Conservation (phyloP, 1,140 invertebrate species). For the Drosophila auraria region DNA sequence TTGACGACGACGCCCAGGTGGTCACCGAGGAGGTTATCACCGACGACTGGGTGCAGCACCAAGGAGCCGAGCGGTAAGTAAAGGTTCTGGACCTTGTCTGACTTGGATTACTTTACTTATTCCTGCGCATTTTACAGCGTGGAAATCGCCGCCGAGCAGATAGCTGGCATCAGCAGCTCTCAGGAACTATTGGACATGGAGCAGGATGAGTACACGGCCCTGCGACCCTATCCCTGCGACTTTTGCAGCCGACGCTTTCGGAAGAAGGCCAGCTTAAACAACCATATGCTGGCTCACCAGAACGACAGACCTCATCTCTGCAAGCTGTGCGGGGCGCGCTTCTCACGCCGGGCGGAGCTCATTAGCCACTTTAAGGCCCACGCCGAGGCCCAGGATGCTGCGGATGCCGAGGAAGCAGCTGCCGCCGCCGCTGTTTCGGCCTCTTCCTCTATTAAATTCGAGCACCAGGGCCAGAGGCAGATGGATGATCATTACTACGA, state of each 20-base stretch:
- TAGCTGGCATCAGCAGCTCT: conserved; percentile 86
- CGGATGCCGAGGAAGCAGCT: conserved; percentile 85
- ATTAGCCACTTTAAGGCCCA: conserved; percentile 93
- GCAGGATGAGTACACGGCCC: conserved; percentile 92
- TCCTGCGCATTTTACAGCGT: conserved; percentile 84
- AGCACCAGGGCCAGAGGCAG: conserved; percentile 55
- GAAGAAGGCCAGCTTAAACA: conserved; percentile 93
- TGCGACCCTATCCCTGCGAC: conserved; percentile 93
- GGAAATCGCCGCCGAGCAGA: conserved; percentile 89
- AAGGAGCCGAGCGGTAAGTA: conserved; percentile 89
- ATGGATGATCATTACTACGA: conserved; percentile 78
- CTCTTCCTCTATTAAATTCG: conserved; percentile 57
- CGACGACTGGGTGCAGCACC: conserved; percentile 90
- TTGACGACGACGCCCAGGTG: conserved; percentile 79
- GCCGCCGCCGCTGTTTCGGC: conserved; percentile 45
- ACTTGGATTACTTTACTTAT: not conserved
- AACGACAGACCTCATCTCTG: conserved; percentile 91
- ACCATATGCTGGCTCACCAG: conserved; percentile 93
- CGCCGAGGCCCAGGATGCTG: conserved; percentile 87
- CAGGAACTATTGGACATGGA: conserved; percentile 90
- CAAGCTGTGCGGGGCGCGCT: conserved; percentile 91
- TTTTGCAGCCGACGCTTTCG: conserved; percentile 93
- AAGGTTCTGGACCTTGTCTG: not conserved
- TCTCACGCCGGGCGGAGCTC: conserved; percentile 91
- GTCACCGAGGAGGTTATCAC: conserved; percentile 92